phyloP scores from a whole-genome alignment of 2,797 vertebrate genomes.

The Microctenopoma lineatum region DNA sequence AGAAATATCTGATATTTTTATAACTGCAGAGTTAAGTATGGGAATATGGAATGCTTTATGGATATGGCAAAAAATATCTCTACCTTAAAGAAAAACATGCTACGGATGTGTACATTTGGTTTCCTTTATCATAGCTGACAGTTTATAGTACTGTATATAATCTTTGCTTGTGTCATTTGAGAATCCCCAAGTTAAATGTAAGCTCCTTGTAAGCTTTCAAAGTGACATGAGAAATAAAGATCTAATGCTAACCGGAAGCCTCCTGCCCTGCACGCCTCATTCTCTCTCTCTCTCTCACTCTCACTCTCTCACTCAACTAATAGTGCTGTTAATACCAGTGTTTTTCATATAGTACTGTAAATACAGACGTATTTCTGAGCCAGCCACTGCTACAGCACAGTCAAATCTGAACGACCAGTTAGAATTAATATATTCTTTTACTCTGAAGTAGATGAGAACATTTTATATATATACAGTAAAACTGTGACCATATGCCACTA shows the following conservation, averaged over 20 bases:
- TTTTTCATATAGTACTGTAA: no score
- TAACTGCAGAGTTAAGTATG: constrained; percentile 79
- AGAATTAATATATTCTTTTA: constrained; percentile 1
- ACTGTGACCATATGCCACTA: constrained; percentile 55
- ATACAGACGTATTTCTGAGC: no score
- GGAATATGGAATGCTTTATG: constrained; percentile 81
- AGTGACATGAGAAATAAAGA: constrained; percentile 88
- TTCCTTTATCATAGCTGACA: constrained; percentile 86
- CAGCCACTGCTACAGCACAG: no score
- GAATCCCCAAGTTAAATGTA: constrained; percentile 79
- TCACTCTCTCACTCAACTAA: no score
- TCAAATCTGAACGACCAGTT: constrained; percentile 14
- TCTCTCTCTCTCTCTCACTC: no score
- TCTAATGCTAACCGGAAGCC: constrained; percentile 71
- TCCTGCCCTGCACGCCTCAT: background rate
- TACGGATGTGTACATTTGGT: constrained; percentile 79
- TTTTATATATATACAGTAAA: constrained; percentile 29
- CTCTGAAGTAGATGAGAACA: constrained; percentile 5
- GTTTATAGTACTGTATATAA: constrained; percentile 85
- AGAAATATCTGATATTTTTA: constrained; percentile 77
- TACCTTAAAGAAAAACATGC: constrained; percentile 76
- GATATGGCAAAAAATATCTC: constrained; percentile 76
- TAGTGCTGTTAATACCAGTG: no score
- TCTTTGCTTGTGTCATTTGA: constrained; percentile 86
- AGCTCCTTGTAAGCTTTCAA: constrained; percentile 84